These are phyloP conservation scores for Drosophila anomelani DNA, from an alignment of 2,888 invertebrate species.

Conservation along the genomic window DNA sequence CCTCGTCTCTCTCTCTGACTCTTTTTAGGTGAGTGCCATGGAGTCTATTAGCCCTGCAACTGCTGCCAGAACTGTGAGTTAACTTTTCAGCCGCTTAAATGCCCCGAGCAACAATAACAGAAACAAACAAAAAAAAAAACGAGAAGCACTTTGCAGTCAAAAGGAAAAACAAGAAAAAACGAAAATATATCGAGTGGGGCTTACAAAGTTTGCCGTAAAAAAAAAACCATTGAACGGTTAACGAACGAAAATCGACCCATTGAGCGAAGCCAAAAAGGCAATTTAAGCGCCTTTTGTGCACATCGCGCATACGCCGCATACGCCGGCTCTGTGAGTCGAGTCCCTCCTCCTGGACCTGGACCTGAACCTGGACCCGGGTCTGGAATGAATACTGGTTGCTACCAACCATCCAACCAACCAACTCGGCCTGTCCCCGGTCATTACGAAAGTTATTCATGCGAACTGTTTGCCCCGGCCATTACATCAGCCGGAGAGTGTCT, in stretches of 20 bases:
- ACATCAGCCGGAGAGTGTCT: slow-evolving; percentile 55
- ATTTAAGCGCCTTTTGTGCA: slow-evolving; percentile 66
- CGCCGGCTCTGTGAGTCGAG: slow-evolving; percentile 35
- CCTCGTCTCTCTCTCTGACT: slow-evolving; percentile 12
- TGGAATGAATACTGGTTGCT: slow-evolving; percentile 13
- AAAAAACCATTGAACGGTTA: slow-evolving; percentile 63
- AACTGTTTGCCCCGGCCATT: slow-evolving; percentile 70
- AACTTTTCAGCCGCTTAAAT: slow-evolving; percentile 53
- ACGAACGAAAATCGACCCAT: slow-evolving; percentile 66
- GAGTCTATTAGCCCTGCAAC: slow-evolving; percentile 23
- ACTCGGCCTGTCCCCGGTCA: slow-evolving; percentile 54
- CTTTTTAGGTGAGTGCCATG: slow-evolving; percentile 67
- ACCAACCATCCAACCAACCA: not conserved
- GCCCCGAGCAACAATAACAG: slow-evolving; percentile 40
- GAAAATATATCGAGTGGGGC: slow-evolving; percentile 9
- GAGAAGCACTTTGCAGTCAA: slow-evolving; percentile 44
- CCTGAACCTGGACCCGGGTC: not conserved
- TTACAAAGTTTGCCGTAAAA: slow-evolving; percentile 61
- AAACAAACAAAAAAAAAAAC: slow-evolving; percentile 16
- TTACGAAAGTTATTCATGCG: slow-evolving; percentile 75
- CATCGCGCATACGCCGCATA: slow-evolving; percentile 63
- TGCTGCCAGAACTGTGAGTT: slow-evolving; percentile 59
- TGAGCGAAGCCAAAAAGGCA: slow-evolving; percentile 63
- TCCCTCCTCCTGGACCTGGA: slow-evolving; percentile 14
- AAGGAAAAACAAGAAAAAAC: slow-evolving; percentile 17